These are phyloP conservation scores for Scopus umbretta DNA, from an alignment of 2,113 vertebrate species.

Conservation along the genomic window DNA sequence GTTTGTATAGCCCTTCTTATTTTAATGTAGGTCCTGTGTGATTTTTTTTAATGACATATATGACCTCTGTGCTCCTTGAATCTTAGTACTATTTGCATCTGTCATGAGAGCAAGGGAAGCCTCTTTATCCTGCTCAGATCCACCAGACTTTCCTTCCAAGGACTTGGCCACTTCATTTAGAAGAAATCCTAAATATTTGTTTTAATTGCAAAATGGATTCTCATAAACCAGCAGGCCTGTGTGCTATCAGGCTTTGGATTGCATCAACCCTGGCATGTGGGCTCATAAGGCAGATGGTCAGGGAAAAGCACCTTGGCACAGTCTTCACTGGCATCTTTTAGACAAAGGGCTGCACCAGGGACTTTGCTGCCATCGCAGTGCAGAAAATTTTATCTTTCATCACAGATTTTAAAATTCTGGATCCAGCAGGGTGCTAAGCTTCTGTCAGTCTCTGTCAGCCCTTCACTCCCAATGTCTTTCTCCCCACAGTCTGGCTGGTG, in stretches of 20 bases:
- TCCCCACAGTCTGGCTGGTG: constrained; percentile 49
- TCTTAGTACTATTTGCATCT: constrained; percentile 47
- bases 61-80: constrained; percentile 12
- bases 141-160: constrained; percentile 29
- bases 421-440: constrained; percentile 64
- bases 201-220: constrained; percentile 67
- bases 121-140: constrained; percentile 49
- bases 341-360: constrained; percentile 53
- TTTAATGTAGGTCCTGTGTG: not conserved
- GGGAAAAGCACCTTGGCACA: constrained; percentile 62
- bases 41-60: not conserved
- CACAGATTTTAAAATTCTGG: not conserved
- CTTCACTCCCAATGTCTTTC: constrained; percentile 49
- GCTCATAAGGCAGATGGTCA: constrained; percentile 66
- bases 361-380: not conserved
- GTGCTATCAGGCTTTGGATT: constrained; percentile 66
- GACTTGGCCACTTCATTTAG: constrained; percentile 41
- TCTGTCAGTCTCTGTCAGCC: constrained; percentile 60
- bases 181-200: constrained; percentile 68
- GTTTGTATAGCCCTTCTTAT: not conserved
- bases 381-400: not conserved
- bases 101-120: constrained; percentile 37
- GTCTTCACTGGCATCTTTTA: constrained; percentile 33
- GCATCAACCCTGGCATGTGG: constrained; percentile 64
- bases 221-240: constrained; percentile 67